These are phyloP conservation scores for Ceyx melanurus DNA, from an alignment of 2,113 vertebrate genomes.

Conservation along the genomic window DNA sequence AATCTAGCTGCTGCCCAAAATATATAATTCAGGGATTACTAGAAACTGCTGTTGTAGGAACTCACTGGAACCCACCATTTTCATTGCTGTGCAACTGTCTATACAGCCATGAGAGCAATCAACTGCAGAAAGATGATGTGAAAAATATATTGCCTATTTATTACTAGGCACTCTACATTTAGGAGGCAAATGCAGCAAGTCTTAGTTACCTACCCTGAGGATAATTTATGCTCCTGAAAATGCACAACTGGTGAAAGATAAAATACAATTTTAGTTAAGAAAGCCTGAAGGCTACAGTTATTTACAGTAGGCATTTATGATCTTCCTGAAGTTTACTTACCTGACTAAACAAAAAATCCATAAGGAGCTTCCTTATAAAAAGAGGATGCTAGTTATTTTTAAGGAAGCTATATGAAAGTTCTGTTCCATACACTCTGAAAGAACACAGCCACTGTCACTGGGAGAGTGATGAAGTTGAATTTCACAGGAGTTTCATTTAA, in stretches of 20 bases:
- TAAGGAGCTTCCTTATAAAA: background rate
- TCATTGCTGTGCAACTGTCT: background rate
- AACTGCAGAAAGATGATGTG: background rate
- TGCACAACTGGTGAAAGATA: background rate
- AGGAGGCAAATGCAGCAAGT: background rate
- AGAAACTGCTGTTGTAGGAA: background rate
- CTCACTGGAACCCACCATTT: background rate
- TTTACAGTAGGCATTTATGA: background rate
- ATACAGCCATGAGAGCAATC: background rate
- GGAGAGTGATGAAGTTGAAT: background rate
- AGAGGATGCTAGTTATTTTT: background rate
- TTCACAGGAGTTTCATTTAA: background rate
- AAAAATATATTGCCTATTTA: background rate
- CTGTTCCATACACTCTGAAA: background rate
- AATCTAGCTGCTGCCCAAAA: background rate
- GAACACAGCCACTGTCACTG: background rate
- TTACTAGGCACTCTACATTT: background rate
- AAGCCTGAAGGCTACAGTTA: background rate
- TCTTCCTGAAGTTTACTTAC: background rate
- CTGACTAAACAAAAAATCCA: background rate
- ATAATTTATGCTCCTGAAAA: background rate
- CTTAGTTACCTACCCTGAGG: background rate
- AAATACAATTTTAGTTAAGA: background rate
- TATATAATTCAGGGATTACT: background rate
- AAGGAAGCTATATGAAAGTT: background rate